phyloP scores from a whole-genome alignment of 2,888 invertebrate genomes.

The Chirona hameri region DNA sequence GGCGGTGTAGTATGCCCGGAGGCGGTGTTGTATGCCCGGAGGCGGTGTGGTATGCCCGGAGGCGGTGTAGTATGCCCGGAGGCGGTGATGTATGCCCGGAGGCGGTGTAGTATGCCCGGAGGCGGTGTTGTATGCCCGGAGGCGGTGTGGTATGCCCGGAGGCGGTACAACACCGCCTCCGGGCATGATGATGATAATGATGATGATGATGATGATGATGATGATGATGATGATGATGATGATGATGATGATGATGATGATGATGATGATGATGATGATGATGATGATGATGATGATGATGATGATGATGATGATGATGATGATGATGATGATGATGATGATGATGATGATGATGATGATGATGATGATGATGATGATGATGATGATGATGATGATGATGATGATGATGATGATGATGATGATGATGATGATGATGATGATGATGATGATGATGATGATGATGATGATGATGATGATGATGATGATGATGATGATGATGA shows the following conservation, averaged over 20 bases:
- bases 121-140: too few relatives aligned
- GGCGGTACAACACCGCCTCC: not conserved
- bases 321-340: not conserved
- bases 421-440: too few relatives aligned
- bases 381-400: constrained; percentile 27
- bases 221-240: constrained; percentile 29
- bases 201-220: constrained; percentile 28
- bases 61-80: too few relatives aligned
- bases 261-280: constrained; percentile 3
- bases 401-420: constrained; percentile 8
- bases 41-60: too few relatives aligned
- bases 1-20: too few relatives aligned
- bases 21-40: too few relatives aligned
- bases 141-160: too few relatives aligned
- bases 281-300: constrained; percentile 26
- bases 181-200: not conserved
- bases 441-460: too few relatives aligned
- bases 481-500: too few relatives aligned
- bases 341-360: constrained; percentile 5
- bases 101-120: too few relatives aligned
- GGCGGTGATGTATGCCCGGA: too few relatives aligned
- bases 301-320: constrained; percentile 25
- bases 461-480: too few relatives aligned
- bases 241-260: constrained; percentile 7
- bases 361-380: constrained; percentile 25